These are phyloP conservation scores for Chelonia mydas DNA, from an alignment of 2,797 vertebrate genomes.

Conservation along the genomic window DNA sequence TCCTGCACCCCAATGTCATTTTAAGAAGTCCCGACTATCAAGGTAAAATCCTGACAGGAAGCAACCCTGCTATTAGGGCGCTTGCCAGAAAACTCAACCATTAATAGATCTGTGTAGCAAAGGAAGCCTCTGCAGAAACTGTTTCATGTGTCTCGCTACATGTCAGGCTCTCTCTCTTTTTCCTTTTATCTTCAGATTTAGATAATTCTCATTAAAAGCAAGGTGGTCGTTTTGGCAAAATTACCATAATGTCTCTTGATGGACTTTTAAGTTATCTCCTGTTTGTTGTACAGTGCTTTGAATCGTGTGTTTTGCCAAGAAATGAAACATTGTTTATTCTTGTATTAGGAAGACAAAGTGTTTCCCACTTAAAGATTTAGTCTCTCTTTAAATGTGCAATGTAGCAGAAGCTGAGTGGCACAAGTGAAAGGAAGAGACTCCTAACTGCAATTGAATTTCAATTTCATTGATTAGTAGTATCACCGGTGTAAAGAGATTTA, in stretches of 20 bases:
- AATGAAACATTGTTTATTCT: slow-evolving; percentile 67
- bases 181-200: slow-evolving; percentile 69
- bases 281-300: slow-evolving; percentile 29
- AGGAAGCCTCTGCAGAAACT: slow-evolving; percentile 38
- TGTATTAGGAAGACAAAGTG: slow-evolving; percentile 69
- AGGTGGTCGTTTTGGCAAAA: slow-evolving; percentile 48
- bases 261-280: slow-evolving; percentile 61
- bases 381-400: slow-evolving; percentile 20
- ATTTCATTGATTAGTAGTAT: slow-evolving; percentile 65
- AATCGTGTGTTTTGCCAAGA: slow-evolving; percentile 55
- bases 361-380: slow-evolving; percentile 68
- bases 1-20: slow-evolving; percentile 5
- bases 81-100: slow-evolving; percentile 45
- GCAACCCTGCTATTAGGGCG: slow-evolving; percentile 18
- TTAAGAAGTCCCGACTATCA: background rate
- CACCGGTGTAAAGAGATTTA: slow-evolving; percentile 58
- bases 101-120: slow-evolving; percentile 32
- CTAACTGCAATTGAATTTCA: slow-evolving; percentile 52
- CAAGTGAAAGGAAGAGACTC: slow-evolving; percentile 41
- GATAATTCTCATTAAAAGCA: slow-evolving; percentile 69
- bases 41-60: slow-evolving; percentile 37
- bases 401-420: background rate
- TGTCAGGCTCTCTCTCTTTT: slow-evolving; percentile 51
- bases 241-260: slow-evolving; percentile 57
- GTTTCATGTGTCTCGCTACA: slow-evolving; percentile 65